Conservation (phyloP, 1,140 invertebrate genomes). For the Drosophila leontia region DNA sequence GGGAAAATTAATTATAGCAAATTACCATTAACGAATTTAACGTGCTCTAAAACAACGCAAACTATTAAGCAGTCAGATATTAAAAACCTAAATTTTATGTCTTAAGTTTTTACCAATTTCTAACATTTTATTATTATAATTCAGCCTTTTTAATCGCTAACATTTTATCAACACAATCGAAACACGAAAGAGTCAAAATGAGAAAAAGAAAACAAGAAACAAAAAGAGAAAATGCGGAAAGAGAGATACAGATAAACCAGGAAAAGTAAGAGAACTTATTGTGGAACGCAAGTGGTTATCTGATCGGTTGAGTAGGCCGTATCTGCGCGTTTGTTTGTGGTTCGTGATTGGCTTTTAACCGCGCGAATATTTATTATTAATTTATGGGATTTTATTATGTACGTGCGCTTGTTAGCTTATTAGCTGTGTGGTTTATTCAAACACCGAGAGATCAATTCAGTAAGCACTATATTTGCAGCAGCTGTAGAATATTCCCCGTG, state of each 20-base stretch:
- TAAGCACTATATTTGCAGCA: not conserved
- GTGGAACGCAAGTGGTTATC: conserved; percentile 47
- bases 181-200: not conserved
- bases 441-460: conserved; percentile 8
- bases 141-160: not conserved
- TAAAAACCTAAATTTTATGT: too few relatives aligned
- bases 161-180: not conserved
- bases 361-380: conserved; percentile 60
- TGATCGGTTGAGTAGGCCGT: conserved; percentile 31
- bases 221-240: conserved; percentile 6
- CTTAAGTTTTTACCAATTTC: too few relatives aligned
- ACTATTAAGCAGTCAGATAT: too few relatives aligned
- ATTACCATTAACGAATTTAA: too few relatives aligned
- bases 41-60: too few relatives aligned
- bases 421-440: conserved; percentile 50
- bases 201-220: not conserved
- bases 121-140: not conserved
- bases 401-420: conserved; percentile 32
- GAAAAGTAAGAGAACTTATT: not conserved
- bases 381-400: conserved; percentile 62
- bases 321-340: conserved; percentile 33
- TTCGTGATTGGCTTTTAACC: conserved; percentile 42
- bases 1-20: too few relatives aligned
- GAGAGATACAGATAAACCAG: not conserved
- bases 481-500: not conserved